Conservation (phyloP, 2,113 vertebrate genomes). For the Delphinus delphis region DNA sequence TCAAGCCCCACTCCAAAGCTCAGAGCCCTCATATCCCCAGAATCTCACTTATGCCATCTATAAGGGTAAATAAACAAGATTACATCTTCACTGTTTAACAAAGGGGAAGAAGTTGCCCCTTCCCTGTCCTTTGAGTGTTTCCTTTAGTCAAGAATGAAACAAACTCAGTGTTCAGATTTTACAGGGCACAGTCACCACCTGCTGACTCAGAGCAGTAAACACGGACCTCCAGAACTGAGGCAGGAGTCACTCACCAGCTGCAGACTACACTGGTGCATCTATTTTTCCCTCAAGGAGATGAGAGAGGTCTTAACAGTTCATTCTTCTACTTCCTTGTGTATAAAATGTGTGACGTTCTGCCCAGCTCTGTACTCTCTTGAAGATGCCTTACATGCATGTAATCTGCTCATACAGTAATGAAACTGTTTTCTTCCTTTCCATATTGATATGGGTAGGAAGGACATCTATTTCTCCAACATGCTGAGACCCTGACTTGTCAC, state of each 20-base stretch:
- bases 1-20: background rate
- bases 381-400: rapidly evolving
- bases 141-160: background rate
- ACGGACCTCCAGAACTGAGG: background rate
- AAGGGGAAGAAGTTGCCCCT: background rate
- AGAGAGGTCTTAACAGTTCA: background rate
- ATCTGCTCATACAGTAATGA: background rate
- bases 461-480: background rate
- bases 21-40: background rate
- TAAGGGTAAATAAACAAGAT: background rate
- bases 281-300: background rate
- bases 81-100: background rate
- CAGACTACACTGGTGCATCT: background rate
- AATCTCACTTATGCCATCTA: too few species aligned
- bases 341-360: background rate
- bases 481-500: background rate
- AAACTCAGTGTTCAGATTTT: background rate
- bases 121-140: too few species aligned
- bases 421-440: background rate
- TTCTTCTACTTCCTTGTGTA: background rate
- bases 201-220: background rate
- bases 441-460: background rate
- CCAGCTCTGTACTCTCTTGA: background rate
- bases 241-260: background rate
- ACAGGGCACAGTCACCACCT: background rate